Conservation (phyloP, 2,113 vertebrate species). For the Vidua macroura region DNA sequence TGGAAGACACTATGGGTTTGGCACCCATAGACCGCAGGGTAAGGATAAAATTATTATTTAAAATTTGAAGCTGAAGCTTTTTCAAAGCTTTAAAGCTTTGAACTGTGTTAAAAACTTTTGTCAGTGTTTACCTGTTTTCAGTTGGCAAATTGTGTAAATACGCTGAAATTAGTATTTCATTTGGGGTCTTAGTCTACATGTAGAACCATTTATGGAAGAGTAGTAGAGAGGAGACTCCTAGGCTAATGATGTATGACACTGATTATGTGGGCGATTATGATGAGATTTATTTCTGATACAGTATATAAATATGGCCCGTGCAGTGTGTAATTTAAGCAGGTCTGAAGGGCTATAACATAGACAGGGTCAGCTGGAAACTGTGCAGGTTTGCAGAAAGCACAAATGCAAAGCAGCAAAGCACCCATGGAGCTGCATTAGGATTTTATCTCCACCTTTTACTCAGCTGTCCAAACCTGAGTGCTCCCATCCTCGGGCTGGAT, state of each 20-base stretch:
- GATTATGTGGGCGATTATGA: background rate
- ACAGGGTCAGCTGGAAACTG: background rate
- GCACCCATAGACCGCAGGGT: constrained; percentile 78
- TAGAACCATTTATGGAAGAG: background rate
- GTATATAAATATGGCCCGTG: background rate
- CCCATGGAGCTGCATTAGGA: background rate
- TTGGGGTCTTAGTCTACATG: background rate
- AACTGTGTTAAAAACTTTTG: background rate
- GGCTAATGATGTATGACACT: accelerated
- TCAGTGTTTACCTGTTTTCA: background rate
- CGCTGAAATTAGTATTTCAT: background rate
- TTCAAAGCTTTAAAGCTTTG: background rate
- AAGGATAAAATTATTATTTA: constrained; percentile 9
- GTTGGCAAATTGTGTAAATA: background rate
- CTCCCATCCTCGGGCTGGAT: background rate
- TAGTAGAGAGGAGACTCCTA: background rate
- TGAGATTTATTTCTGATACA: background rate
- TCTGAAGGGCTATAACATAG: background rate
- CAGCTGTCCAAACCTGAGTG: background rate
- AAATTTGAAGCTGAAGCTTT: background rate
- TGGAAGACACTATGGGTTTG: constrained; percentile 62
- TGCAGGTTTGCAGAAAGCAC: background rate
- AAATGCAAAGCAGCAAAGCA: background rate
- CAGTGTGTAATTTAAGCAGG: background rate
- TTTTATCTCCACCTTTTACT: background rate